Percentiles rank a stretch among this genome's conserved stretches.
These are phyloP conservation scores for Protonemura montana DNA, from an alignment of 2,888 invertebrate genomes.

Conservation along the genomic window DNA sequence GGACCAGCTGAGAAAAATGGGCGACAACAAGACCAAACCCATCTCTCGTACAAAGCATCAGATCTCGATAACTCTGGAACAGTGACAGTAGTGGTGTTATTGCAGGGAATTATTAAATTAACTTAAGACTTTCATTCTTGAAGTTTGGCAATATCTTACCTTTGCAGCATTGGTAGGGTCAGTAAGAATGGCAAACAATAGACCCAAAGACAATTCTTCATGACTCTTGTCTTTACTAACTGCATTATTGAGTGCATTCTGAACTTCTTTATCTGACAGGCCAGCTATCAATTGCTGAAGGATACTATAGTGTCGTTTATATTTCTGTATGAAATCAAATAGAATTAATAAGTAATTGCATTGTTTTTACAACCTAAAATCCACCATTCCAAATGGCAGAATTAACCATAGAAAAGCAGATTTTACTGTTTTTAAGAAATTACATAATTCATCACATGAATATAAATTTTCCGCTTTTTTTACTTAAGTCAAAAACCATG, in stretches of 20 bases:
- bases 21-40: constrained; percentile 83
- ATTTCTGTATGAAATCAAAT: constrained; percentile 74
- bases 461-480: not conserved
- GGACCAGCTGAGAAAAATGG: constrained; percentile 82
- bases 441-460: not conserved
- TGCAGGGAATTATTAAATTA: not conserved
- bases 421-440: not conserved
- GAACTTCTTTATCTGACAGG: constrained; percentile 91
- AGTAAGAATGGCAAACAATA: constrained; percentile 86
- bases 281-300: constrained; percentile 81
- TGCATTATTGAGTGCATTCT: constrained; percentile 88
- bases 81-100: constrained; percentile 41
- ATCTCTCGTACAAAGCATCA: constrained; percentile 89
- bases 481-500: not conserved
- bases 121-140: not conserved
- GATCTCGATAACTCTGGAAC: constrained; percentile 82
- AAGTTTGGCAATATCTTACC: constrained; percentile 52
- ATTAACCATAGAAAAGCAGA: not conserved
- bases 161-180: constrained; percentile 84
- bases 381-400: not conserved
- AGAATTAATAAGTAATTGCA: not conserved
- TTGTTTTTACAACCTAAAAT: constrained; percentile 3
- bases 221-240: constrained; percentile 88
- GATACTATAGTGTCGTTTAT: constrained; percentile 82
- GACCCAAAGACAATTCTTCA: constrained; percentile 88